A percentile compares a stretch with the other conserved stretches of the same genome.
phyloP scores from a whole-genome alignment of 2,113 vertebrate genomes.

The Cryptotis parvus region DNA sequence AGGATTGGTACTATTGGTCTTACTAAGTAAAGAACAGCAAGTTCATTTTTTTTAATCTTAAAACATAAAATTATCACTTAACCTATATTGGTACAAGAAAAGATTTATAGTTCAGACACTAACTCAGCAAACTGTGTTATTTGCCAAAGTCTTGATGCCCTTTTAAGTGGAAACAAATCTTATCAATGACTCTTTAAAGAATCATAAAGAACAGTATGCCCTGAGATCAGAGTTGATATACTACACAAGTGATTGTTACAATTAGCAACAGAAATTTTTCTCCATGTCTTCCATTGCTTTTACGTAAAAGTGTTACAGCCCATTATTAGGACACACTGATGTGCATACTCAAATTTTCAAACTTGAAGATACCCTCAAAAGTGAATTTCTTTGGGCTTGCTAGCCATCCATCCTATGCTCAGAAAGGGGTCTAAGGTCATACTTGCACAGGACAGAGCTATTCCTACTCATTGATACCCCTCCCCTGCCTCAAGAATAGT shows the following conservation, averaged over 20 bases:
- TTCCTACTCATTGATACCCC: neutral
- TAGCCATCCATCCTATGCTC: no score
- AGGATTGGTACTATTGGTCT: neutral
- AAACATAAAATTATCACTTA: conserved; percentile 8
- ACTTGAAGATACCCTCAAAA: neutral
- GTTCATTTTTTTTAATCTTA: neutral
- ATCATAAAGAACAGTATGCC: neutral
- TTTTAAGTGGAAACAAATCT: neutral
- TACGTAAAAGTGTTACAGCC: neutral
- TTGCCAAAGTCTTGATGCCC: conserved; percentile 1
- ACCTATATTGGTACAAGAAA: neutral
- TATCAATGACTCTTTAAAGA: neutral
- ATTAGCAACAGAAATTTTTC: neutral
- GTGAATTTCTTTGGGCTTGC: neutral
- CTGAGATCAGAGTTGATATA: neutral
- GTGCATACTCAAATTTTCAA: neutral
- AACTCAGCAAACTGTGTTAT: neutral
- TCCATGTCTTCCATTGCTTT: neutral
- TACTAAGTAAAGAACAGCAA: neutral
- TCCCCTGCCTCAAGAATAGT: no score
- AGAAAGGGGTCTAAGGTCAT: neutral
- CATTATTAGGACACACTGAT: neutral
- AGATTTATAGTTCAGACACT: neutral
- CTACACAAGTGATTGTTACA: neutral
- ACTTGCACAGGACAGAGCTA: neutral